A percentile compares a stretch with the other conserved stretches of the same genome.
Evolutionary conservation across 35 echinoderm and acorn worm species (phyloP).

Genomic region (Apostichopus parvimensis): DNA sequence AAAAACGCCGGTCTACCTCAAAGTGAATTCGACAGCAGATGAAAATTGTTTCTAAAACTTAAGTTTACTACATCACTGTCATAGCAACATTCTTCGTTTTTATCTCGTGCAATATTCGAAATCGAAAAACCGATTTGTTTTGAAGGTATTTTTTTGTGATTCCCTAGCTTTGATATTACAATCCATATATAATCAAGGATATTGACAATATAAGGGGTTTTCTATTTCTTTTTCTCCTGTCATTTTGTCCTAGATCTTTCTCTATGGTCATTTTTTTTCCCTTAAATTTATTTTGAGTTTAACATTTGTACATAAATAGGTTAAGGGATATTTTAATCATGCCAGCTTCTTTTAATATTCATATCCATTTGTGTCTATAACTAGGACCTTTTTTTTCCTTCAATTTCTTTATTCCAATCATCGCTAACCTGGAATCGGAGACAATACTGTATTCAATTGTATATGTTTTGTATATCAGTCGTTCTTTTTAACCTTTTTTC

Average conservation of each 20-base stretch:
- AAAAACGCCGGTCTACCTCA: conserved; percentile 1
- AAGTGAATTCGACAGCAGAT: neutral
- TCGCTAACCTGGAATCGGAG: neutral
- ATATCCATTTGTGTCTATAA: neutral
- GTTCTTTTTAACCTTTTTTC: neutral
- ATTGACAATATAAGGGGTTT: neutral
- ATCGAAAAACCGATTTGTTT: too few species aligned
- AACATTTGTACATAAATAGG: conserved; percentile 12
- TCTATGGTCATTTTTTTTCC: neutral
- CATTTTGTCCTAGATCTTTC: neutral
- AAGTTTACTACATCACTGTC: neutral
- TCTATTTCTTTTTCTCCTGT: neutral
- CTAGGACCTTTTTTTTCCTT: neutral
- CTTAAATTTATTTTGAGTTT: conserved; percentile 1
- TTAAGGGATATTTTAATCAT: neutral
- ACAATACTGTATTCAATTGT: neutral
- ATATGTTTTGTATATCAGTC: neutral
- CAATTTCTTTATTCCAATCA: neutral
- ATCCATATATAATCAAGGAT: too few species aligned
- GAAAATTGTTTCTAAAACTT: neutral
- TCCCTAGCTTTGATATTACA: too few species aligned
- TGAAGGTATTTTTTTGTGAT: too few species aligned
- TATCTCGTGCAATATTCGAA: neutral
- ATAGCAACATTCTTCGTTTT: conserved; percentile 4
- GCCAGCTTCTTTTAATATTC: neutral